phyloP scores from a whole-genome alignment of 2,113 vertebrate genomes.

The Lethenteron camtschaticum region DNA sequence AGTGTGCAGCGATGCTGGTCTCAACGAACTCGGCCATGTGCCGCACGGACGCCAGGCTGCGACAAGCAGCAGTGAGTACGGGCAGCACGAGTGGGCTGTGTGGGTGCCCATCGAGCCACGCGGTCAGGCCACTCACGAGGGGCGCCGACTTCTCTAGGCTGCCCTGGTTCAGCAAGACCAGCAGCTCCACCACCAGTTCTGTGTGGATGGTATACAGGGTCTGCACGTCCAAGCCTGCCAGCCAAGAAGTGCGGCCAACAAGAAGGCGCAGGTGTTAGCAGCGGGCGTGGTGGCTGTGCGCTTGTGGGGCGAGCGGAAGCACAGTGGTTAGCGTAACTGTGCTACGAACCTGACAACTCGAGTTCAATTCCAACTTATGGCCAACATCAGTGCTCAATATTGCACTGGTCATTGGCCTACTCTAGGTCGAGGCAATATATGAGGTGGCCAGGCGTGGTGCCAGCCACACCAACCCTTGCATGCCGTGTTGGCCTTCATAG shows the following conservation, averaged over 20 bases:
- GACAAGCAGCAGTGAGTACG: conserved; percentile 58
- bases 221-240: conserved; percentile 1
- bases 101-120: conserved; percentile 45
- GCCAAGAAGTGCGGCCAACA: not conserved
- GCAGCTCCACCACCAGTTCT: conserved; percentile 44
- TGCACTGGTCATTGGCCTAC: no score
- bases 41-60: conserved; percentile 63
- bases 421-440: no score
- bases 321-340: no score
- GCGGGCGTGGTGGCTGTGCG: no score
- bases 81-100: conserved; percentile 48
- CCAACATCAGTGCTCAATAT: no score
- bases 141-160: conserved; percentile 49
- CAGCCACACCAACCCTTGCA: no score
- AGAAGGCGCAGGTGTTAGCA: no score
- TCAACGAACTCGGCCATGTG: conserved; percentile 81
- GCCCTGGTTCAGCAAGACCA: conserved; percentile 55
- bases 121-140: conserved; percentile 33
- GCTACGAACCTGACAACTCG: no score
- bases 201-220: not conserved
- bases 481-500: no score
- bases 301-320: no score
- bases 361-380: no score
- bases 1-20: conserved; percentile 64
- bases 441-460: no score